phyloP scores from a whole-genome alignment of 1,140 invertebrate genomes.

The Lamellibrachia luymesi region DNA sequence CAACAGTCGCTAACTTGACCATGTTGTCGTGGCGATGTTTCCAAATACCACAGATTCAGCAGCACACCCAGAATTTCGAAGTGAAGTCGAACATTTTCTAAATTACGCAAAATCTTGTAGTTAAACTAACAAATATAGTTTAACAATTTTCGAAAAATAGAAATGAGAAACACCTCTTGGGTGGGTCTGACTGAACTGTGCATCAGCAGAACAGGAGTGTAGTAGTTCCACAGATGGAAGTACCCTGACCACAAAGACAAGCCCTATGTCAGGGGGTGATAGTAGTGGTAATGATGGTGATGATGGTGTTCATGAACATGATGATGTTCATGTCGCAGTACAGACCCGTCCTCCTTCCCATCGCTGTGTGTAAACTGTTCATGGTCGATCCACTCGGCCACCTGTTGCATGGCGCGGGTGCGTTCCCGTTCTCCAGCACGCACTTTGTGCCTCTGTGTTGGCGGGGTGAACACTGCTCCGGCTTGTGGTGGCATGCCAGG shows the following conservation, averaged over 20 bases:
- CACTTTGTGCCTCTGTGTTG: conserved; percentile 65
- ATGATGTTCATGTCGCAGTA: conserved; percentile 62
- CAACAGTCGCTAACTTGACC: not conserved
- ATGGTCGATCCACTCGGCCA: conserved; percentile 59
- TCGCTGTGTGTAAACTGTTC: conserved; percentile 38
- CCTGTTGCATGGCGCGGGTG: conserved; percentile 69
- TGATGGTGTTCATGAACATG: conserved; percentile 81
- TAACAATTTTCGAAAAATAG: not conserved
- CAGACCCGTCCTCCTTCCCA: conserved; percentile 38
- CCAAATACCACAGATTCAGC: not conserved
- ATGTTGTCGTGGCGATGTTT: not conserved
- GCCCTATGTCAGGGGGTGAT: conserved; percentile 43
- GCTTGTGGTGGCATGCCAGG: conserved; percentile 30
- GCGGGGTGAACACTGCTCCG: conserved; percentile 47
- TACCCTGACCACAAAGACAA: not conserved
- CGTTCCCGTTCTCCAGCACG: conserved; percentile 69
- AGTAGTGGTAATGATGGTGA: conserved; percentile 78
- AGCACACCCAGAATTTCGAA: not conserved
- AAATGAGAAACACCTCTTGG: not conserved
- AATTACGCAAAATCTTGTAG: not conserved
- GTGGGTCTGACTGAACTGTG: not conserved
- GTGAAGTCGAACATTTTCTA: not conserved
- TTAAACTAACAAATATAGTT: not conserved
- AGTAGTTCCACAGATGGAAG: not conserved
- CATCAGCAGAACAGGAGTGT: not conserved